Conservation (phyloP, 2,797 vertebrate genomes). For the Propithecus perrieri region DNA sequence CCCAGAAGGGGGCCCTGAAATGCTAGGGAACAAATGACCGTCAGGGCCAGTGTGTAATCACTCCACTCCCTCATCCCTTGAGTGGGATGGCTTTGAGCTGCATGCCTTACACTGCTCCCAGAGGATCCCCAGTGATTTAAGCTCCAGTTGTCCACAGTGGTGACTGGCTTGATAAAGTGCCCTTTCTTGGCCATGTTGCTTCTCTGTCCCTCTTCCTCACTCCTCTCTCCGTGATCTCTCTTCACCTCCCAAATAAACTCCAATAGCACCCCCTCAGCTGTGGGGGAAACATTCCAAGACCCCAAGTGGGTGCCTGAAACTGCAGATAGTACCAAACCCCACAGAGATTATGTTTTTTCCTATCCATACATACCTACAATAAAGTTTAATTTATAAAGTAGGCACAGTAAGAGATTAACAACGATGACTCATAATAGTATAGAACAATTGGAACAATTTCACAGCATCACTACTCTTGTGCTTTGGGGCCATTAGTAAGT, state of each 20-base stretch:
- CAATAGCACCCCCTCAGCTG: neutral
- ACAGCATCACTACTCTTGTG: neutral
- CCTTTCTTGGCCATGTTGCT: neutral
- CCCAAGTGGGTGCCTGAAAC: neutral
- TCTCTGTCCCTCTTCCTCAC: neutral
- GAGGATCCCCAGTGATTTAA: neutral
- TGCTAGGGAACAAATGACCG: neutral
- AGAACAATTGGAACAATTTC: neutral
- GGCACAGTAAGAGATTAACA: neutral
- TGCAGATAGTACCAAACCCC: neutral
- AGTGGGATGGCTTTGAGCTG: neutral
- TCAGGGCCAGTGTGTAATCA: neutral
- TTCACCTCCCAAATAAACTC: neutral
- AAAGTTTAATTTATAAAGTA: neutral
- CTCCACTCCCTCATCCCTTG: neutral
- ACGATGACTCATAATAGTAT: neutral
- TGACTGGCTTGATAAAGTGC: neutral
- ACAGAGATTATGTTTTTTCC: neutral
- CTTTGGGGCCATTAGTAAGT: neutral
- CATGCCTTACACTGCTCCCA: neutral
- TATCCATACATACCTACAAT: neutral
- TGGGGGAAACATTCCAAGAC: neutral
- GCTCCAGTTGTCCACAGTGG: neutral
- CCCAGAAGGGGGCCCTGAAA: neutral
- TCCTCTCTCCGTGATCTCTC: neutral